Percentiles rank a stretch among this genome's conserved stretches.
phyloP scores from a whole-genome alignment of 1,140 invertebrate genomes.

The Neodiprion pinetum region DNA sequence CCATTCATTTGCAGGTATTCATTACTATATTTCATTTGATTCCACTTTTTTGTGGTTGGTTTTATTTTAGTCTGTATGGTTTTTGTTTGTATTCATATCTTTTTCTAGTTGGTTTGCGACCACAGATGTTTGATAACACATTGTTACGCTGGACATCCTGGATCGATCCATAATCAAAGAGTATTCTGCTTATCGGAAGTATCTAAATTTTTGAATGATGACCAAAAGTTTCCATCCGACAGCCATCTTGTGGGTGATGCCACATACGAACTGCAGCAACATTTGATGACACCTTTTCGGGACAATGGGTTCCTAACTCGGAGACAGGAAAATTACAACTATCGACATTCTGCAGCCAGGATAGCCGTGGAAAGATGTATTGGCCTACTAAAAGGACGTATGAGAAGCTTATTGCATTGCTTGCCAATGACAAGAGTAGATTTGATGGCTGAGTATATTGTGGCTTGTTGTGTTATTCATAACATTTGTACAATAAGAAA shows the following conservation, averaged over 20 bases:
- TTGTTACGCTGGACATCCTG: neutral
- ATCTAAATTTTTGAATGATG: neutral
- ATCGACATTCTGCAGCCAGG: neutral
- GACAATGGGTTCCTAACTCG: constrained; percentile 5
- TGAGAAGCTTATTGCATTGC: neutral
- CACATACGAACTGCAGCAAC: neutral
- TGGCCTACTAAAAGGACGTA: neutral
- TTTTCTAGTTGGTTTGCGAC: constrained; percentile 15
- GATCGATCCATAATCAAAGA: neutral
- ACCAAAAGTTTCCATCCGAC: constrained; percentile 9
- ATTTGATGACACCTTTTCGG: constrained; percentile 7
- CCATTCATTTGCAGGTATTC: constrained; percentile 23
- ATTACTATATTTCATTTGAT: no score
- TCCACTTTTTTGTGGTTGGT: no score
- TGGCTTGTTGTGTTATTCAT: constrained; percentile 5
- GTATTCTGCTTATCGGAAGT: constrained; percentile 3
- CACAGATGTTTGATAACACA: neutral
- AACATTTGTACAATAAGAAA: neutral
- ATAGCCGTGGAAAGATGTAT: neutral
- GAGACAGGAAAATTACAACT: neutral
- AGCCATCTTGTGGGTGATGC: neutral
- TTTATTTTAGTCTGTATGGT: no score
- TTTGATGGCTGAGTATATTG: neutral
- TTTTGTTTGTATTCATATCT: neutral
- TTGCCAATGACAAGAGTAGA: constrained; percentile 6